Conservation (phyloP, 2,113 vertebrate genomes). For the Zosterops hypoxanthus region DNA sequence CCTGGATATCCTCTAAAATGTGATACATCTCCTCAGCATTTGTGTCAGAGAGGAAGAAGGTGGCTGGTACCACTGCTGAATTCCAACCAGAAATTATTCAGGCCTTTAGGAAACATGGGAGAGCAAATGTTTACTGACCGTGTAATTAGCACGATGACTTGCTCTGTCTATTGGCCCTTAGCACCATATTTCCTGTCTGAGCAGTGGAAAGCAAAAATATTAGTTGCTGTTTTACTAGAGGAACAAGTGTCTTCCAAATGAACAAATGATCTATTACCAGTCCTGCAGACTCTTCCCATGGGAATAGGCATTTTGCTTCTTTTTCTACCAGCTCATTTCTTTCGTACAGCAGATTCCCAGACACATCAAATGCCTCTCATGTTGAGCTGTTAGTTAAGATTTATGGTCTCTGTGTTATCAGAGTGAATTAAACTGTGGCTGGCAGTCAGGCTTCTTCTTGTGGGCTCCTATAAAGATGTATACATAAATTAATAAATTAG, state of each 20-base stretch:
- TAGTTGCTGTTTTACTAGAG: conserved; percentile 82
- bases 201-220: conserved; percentile 76
- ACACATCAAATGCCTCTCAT: conserved; percentile 78
- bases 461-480: conserved; percentile 49
- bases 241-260: conserved; percentile 81
- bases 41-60: conserved; percentile 42
- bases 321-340: conserved; percentile 80
- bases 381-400: conserved; percentile 75
- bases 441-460: conserved; percentile 73
- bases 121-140: conserved; percentile 90
- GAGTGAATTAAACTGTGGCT: conserved; percentile 71
- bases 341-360: conserved; percentile 86
- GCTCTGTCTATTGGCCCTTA: conserved; percentile 87
- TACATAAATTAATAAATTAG: neutral
- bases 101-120: conserved; percentile 80
- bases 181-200: conserved; percentile 87
- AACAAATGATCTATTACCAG: conserved; percentile 79
- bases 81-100: conserved; percentile 80
- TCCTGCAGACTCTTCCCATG: conserved; percentile 76
- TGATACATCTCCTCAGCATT: conserved; percentile 20
- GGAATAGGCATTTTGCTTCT: conserved; percentile 78
- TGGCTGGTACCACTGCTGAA: conserved; percentile 17
- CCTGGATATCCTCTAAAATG: conserved; percentile 9
- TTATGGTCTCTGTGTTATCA: conserved; percentile 78
- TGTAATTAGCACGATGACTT: conserved; percentile 94